Evolutionary conservation across 2,888 invertebrate genomes (phyloP), one percentile per base, ranked within the genome.

Genomic region (Cerastoderma edule): DNA sequence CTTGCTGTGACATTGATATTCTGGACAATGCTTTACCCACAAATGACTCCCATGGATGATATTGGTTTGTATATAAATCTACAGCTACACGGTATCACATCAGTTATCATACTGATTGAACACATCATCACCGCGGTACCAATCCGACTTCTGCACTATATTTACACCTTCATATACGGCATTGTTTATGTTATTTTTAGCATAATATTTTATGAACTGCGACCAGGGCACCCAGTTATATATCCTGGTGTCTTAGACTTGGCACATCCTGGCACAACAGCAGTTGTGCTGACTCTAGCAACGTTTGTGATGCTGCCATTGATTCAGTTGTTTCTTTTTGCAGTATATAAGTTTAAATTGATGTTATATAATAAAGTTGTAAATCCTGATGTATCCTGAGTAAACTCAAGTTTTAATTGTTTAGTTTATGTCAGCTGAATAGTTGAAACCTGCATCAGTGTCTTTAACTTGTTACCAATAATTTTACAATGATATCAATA

Each of bases 181-280:
- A 0, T 87, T 0, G 54, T 87, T 5, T 92, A 92, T 71, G 30
- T 86, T 1, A 39, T 88, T 3, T 91, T 91, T 77, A 88, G 87
- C 50, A 75, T 83, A 16, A 80, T 91, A 27, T 90, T 88, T 71
- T 92, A 89, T 87, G 82, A 85, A 1, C 79, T 78, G 16, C 89
- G 90, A 60, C 88, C 89, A 57, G 77, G 35, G 16, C 70, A 83
- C 53, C 60, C 60, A 1, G 87, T 91, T 1, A 80, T 92, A 53
- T 92, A 92, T 75, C 89, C 89, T 4, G 69, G 76, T 6, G 83
- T 92, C 8, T 60, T 91, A 44, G 91, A 92, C 74, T 91, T 91
- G 90, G 86, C 85, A 60, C 60, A 87, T 6, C 88, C 89, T 6
- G 88, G 85, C 0, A 63, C 30, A 6, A 88, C 90, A 1, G 71